Percentiles rank a stretch among this genome's conserved stretches.
Conservation (phyloP, 2,113 vertebrate genomes). For the Pedetes capensis region DNA sequence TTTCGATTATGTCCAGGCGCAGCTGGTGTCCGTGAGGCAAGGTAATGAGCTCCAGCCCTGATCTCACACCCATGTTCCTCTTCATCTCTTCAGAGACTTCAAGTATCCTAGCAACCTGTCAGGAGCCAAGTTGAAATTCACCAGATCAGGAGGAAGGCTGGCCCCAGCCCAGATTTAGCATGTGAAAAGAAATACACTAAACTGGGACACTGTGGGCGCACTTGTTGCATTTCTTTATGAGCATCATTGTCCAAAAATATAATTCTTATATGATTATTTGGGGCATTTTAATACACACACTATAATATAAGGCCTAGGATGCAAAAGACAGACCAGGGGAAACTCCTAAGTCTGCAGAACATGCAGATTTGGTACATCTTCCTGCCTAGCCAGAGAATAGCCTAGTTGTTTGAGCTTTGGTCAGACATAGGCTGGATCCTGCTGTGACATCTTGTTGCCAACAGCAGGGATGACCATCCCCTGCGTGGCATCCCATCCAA, state of each 20-base stretch:
- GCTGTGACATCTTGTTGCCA: not conserved
- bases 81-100: slow-evolving; percentile 90
- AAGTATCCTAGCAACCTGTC: slow-evolving; percentile 92
- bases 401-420: not conserved
- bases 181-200: not conserved
- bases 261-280: not conserved
- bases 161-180: accelerated
- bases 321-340: not conserved
- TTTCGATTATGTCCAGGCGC: slow-evolving; percentile 95
- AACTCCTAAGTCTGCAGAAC: not conserved
- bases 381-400: not conserved
- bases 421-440: not conserved
- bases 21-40: slow-evolving; percentile 93
- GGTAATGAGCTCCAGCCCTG: slow-evolving; percentile 94
- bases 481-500: not conserved
- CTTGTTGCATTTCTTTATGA: not conserved
- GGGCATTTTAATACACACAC: not conserved
- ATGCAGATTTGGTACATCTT: not conserved
- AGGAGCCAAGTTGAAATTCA: slow-evolving; percentile 7
- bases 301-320: not conserved
- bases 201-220: accelerated
- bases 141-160: slow-evolving; percentile 45
- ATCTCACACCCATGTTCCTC: slow-evolving; percentile 92
- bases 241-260: not conserved
- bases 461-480: not conserved